Evolutionary conservation across 2,888 invertebrate species (phyloP).

Genomic region (Leucophenga maculata): DNA sequence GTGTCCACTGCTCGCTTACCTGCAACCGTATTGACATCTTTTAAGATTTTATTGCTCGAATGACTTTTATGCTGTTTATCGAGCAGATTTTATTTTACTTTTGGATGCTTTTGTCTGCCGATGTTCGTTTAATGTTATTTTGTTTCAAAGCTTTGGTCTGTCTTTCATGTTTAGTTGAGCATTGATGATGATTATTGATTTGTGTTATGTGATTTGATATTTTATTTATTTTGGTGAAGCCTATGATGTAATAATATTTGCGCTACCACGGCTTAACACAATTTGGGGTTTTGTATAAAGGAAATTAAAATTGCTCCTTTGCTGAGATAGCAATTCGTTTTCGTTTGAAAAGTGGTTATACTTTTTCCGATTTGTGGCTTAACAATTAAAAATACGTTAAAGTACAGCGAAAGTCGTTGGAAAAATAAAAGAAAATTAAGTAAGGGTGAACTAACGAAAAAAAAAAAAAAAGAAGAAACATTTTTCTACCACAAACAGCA

Average conservation of each 20-base stretch:
- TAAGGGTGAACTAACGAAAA: constrained; percentile 27
- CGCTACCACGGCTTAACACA: not conserved
- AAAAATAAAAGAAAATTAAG: constrained; percentile 33
- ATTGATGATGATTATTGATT: constrained; percentile 28
- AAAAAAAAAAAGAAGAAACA: constrained; percentile 34
- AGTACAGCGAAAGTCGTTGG: constrained; percentile 18
- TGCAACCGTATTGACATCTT: constrained; percentile 16
- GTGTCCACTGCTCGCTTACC: not conserved
- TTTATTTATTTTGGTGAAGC: constrained; percentile 1
- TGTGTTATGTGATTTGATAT: constrained; percentile 20
- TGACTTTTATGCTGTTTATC: constrained; percentile 36
- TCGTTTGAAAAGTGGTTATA: not conserved
- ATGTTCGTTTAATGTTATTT: constrained; percentile 14
- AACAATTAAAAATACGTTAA: constrained; percentile 40
- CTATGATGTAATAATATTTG: not conserved
- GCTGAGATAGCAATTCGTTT: not conserved
- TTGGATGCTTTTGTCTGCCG: not conserved
- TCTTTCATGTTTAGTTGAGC: constrained; percentile 30
- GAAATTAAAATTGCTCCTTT: constrained; percentile 1
- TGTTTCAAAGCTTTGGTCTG: not conserved
- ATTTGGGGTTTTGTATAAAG: not conserved
- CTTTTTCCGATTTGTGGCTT: not conserved
- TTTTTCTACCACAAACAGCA: constrained; percentile 30
- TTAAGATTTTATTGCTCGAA: constrained; percentile 46
- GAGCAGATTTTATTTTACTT: not conserved